These are phyloP conservation scores for Mallateleia sp. DNA, from an alignment of 2,888 invertebrate genomes.

Conservation along the genomic window DNA sequence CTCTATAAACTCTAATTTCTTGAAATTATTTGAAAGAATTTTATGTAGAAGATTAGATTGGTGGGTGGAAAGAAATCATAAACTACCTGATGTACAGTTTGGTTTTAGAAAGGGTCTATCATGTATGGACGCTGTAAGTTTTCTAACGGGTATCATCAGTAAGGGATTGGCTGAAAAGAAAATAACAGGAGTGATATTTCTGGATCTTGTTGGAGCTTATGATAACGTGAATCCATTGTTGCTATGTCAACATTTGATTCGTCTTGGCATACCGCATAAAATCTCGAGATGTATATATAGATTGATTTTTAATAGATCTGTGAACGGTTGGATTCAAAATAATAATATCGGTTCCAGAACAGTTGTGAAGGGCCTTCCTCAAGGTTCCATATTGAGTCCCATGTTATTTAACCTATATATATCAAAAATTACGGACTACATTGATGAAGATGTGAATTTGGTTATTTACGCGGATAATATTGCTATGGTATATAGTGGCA, in stretches of 20 bases:
- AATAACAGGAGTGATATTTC: background rate
- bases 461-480: background rate
- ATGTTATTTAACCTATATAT: background rate
- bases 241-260: background rate
- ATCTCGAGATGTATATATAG: background rate
- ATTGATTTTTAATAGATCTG: background rate
- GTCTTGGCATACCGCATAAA: background rate
- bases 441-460: background rate
- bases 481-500: too few species aligned
- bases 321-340: background rate
- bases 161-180: too few species aligned
- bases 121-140: background rate
- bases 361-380: background rate
- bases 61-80: constrained; percentile 10
- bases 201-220: background rate
- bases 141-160: too few species aligned
- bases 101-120: background rate
- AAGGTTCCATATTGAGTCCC: too few species aligned
- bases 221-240: background rate
- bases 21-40: constrained; percentile 47
- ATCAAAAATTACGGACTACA: background rate
- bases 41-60: too few species aligned
- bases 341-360: background rate
- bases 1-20: constrained; percentile 35
- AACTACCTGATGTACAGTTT: background rate